A percentile compares a stretch with the other conserved stretches of the same genome.
Evolutionary conservation across 2,113 vertebrate genomes (phyloP).

Genomic region (Tachysurus vachellii): DNA sequence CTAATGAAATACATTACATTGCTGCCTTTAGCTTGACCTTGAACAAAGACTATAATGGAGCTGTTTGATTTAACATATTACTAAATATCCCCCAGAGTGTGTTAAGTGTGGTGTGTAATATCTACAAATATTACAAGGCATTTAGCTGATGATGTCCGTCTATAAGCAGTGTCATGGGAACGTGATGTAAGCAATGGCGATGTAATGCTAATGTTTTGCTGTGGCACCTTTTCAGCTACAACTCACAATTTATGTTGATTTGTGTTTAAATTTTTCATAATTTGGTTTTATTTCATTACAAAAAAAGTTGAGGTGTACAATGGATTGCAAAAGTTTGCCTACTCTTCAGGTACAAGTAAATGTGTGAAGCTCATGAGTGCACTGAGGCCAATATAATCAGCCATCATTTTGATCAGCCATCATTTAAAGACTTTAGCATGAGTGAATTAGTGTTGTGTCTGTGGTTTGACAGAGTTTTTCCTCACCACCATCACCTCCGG

Average conservation of each 20-base stretch:
- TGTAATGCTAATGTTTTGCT: neutral
- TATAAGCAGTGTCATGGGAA: neutral
- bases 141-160: neutral
- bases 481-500: too few relatives aligned
- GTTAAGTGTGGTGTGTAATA: neutral
- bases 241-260: neutral
- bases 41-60: neutral
- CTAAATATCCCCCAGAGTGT: too few relatives aligned
- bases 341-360: neutral
- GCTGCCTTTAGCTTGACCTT: neutral
- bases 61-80: neutral
- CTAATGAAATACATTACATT: neutral
- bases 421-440: too few relatives aligned
- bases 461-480: too few relatives aligned
- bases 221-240: neutral
- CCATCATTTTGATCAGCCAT: too few relatives aligned
- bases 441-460: too few relatives aligned
- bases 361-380: neutral
- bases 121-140: neutral
- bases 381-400: too few relatives aligned
- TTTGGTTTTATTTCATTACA: too few relatives aligned
- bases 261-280: neutral
- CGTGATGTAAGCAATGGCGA: neutral
- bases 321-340: too few relatives aligned
- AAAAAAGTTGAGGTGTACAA: too few relatives aligned